Evolutionary conservation across 2,797 vertebrate genomes (phyloP).

Genomic region (Menidia menidia): DNA sequence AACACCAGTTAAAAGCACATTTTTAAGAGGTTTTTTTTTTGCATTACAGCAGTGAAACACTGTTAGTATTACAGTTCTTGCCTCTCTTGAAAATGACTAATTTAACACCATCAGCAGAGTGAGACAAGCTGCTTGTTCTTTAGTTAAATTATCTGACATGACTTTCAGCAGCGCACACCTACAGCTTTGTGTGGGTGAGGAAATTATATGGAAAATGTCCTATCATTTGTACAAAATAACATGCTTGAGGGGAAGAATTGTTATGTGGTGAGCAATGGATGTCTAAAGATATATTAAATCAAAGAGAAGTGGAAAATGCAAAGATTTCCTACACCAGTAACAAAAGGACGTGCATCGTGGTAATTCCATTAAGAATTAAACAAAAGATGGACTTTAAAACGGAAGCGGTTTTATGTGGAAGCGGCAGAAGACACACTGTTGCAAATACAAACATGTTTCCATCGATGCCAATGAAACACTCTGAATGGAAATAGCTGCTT

Average conservation of each 20-base stretch:
- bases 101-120: background rate
- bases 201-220: constrained; percentile 5
- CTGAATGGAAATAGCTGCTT: constrained; percentile 76
- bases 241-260: background rate
- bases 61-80: background rate
- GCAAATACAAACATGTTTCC: constrained; percentile 72
- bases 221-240: background rate
- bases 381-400: background rate
- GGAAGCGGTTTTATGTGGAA: constrained; percentile 13
- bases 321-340: background rate
- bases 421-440: constrained; percentile 50
- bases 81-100: background rate
- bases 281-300: background rate
- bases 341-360: background rate
- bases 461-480: constrained; percentile 51
- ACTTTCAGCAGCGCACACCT: constrained; percentile 6
- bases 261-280: background rate
- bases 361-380: background rate
- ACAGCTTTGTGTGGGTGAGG: background rate
- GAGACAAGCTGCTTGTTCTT: background rate
- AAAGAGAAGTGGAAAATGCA: constrained; percentile 6
- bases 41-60: background rate
- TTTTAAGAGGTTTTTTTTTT: background rate
- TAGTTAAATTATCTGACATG: background rate
- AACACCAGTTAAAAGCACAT: background rate